Evolutionary conservation across 2,113 vertebrate species (phyloP), one percentile per base, ranked within the genome.

Genomic region (Dipodomys spectabilis): DNA sequence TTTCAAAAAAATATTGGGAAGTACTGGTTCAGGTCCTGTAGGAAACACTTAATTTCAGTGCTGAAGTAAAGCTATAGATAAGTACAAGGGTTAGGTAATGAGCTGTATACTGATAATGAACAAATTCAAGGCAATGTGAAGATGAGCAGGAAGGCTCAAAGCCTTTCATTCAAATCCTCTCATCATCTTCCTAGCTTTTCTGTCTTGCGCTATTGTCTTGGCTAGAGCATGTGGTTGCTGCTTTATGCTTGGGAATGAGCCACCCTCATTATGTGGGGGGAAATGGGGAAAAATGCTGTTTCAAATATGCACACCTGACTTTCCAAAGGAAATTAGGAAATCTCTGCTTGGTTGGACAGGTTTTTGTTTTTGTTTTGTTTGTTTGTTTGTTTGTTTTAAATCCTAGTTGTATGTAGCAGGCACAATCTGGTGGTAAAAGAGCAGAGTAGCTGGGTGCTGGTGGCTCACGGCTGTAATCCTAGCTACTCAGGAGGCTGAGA

Each of bases 251-350:
- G 39, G 39, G 57, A 39, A n/a, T 80, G 68, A 49, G 57, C 7
- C 20, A 45, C 27, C 57, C n/a, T 19, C 60, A 89, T 60, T 6
- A 19, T 49, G 23, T 39, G 20, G 32, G 73, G 57, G 35, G 57
- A 94, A 84, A 62, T 73, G 88, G 57, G 53, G 13, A 16, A 80
- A 90, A 90, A 77, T 6, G 71, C 15, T 60, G 62, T 69, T 73
- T 75, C 49, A 90, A 67, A 53, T 16, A 45, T 22, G 53, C 39
- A 68, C 12, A 25, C 44, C 68, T n/a, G 65, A 67, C 65, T 39
- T 88, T 60, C 74, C 32, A 62, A 78, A 87, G 65, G n/a, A 20
- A 64, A 80, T 69, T 72, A 57, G 90, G 79, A 69, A 82, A 81
- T 23, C 27, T 92, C 53, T 45, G 22, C 57, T 28, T 82, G 49